Conservation (phyloP, 2,113 vertebrate genomes). For the Crotophaga sulcirostris region DNA sequence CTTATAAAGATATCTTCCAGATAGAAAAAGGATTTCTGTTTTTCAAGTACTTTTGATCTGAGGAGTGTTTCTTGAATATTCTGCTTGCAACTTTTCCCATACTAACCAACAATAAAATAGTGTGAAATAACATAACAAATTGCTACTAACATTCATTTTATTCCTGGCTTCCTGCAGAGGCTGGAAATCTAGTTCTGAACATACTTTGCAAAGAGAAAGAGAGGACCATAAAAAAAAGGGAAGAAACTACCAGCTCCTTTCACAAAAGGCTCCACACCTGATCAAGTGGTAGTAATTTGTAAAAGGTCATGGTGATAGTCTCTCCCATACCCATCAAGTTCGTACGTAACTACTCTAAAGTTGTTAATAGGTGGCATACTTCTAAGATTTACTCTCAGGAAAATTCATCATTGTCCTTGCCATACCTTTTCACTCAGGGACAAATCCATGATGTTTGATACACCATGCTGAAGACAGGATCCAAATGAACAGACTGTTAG, state of each 20-base stretch:
- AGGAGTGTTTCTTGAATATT: not conserved
- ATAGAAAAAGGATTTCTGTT: not conserved
- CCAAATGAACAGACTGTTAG: slow-evolving; percentile 80
- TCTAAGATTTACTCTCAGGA: not conserved
- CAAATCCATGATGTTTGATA: slow-evolving; percentile 81
- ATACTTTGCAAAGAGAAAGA: not conserved
- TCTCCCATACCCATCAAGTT: not conserved
- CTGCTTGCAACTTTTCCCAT: not conserved
- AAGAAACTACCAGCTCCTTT: not conserved
- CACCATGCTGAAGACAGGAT: slow-evolving; percentile 84
- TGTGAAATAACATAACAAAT: not conserved
- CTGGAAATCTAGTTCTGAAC: not conserved
- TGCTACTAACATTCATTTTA: not conserved
- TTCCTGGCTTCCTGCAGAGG: not conserved
- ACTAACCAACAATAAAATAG: not conserved
- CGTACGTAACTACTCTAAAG: not conserved
- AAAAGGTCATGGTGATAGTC: not conserved
- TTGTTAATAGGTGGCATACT: not conserved
- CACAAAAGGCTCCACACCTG: not conserved
- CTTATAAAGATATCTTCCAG: not conserved
- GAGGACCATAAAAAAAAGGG: not conserved
- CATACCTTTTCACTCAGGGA: slow-evolving; percentile 77
- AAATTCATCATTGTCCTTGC: not conserved
- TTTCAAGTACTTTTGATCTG: not conserved
- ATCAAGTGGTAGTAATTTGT: not conserved